A percentile compares a stretch with the other conserved stretches of the same genome.
These are phyloP conservation scores for Nesidiocoris tenuis DNA, from an alignment of 2,888 invertebrate species.

Conservation along the genomic window DNA sequence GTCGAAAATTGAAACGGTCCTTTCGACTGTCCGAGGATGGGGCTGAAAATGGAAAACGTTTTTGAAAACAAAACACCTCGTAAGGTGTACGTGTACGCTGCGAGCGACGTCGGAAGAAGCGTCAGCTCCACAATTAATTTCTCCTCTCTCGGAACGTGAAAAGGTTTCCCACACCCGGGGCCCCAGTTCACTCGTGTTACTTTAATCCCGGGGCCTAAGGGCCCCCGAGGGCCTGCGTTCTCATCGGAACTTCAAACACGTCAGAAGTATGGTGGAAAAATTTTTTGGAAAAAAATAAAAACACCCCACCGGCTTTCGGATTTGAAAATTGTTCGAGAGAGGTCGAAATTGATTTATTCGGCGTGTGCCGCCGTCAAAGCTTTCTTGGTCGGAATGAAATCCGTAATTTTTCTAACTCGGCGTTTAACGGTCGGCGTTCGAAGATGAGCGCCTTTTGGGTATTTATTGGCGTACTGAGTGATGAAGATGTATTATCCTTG, in stretches of 20 bases:
- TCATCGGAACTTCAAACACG: constrained; percentile 38
- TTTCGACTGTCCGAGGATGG: not conserved
- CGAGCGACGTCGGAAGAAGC: not conserved
- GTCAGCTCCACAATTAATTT: not conserved
- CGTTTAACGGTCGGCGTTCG: not conserved
- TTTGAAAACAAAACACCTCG: not conserved
- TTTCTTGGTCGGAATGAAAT: not conserved
- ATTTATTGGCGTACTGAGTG: not conserved
- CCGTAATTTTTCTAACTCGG: not conserved
- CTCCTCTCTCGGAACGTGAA: not conserved
- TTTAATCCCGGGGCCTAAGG: not conserved
- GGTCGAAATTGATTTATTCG: not conserved
- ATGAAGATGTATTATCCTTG: not conserved
- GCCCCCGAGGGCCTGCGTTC: constrained; percentile 22
- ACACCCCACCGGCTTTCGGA: not conserved
- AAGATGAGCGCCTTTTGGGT: not conserved
- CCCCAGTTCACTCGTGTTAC: not conserved
- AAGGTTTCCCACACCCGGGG: not conserved
- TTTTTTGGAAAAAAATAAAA: not conserved
- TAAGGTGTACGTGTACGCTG: not conserved
- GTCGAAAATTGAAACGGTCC: not conserved
- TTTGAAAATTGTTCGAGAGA: not conserved
- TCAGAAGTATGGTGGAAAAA: not conserved
- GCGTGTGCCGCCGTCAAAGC: not conserved
- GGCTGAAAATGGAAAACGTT: not conserved